Evolutionary conservation across 1,140 invertebrate species (phyloP).

Genomic region (Brachionus calyciflorus): DNA sequence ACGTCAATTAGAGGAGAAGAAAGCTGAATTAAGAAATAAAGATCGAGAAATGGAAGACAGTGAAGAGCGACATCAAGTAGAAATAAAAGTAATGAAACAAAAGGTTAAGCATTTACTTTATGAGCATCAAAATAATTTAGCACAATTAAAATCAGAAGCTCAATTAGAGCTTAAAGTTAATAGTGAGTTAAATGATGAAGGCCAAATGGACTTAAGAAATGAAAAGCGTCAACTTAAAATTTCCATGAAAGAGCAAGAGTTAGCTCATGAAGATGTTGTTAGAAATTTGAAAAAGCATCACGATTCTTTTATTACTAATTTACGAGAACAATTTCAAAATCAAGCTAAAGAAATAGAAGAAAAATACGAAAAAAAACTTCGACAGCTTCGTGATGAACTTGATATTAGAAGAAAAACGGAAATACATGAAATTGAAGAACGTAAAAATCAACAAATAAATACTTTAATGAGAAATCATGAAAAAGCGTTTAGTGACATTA

Average conservation of each 20-base stretch:
- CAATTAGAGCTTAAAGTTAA: conserved; percentile 72
- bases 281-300: conserved; percentile 64
- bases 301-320: conserved; percentile 68
- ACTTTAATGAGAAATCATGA: conserved; percentile 78
- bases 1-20: conserved; percentile 76
- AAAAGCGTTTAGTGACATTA: conserved; percentile 78
- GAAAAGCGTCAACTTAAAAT: conserved; percentile 75
- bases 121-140: conserved; percentile 79
- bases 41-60: conserved; percentile 82
- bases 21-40: conserved; percentile 70
- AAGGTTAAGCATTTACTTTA: conserved; percentile 87
- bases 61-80: conserved; percentile 77
- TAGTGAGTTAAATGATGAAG: conserved; percentile 70
- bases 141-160: conserved; percentile 73
- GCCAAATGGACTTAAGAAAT: conserved; percentile 73
- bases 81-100: conserved; percentile 76
- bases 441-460: conserved; percentile 80
- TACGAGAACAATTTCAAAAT: conserved; percentile 71
- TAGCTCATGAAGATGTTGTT: conserved; percentile 68
- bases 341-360: conserved; percentile 74
- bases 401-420: conserved; percentile 69
- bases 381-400: conserved; percentile 70
- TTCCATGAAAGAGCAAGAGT: conserved; percentile 71
- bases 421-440: conserved; percentile 78
- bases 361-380: conserved; percentile 76